These are phyloP conservation scores for Epinephelus awoara DNA, from an alignment of 2,797 vertebrate genomes.

Conservation along the genomic window DNA sequence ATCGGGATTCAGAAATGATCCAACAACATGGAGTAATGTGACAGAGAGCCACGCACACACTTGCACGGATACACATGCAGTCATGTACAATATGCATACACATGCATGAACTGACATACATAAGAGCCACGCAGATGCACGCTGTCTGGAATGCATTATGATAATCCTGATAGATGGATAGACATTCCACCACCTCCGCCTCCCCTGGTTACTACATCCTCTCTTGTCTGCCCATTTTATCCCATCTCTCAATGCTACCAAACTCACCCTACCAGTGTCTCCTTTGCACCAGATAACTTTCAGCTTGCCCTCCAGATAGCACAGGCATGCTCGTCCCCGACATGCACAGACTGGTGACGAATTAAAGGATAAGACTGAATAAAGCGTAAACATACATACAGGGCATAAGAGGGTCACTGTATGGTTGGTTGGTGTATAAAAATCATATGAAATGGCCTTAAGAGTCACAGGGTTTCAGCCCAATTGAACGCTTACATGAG, in stretches of 20 bases:
- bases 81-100: constrained; percentile 42
- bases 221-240: constrained; percentile 59
- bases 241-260: constrained; percentile 23
- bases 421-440: constrained; percentile 5
- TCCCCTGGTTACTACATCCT: constrained; percentile 52
- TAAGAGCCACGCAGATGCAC: constrained; percentile 33
- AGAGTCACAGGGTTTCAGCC: no score
- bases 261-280: constrained; percentile 30
- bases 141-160: constrained; percentile 69
- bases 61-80: constrained; percentile 13
- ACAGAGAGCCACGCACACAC: constrained; percentile 39
- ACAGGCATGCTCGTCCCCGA: no score
- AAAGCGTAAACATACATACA: constrained; percentile 15
- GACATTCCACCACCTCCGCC: constrained; percentile 54
- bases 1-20: constrained; percentile 71
- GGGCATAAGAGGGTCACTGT: background rate
- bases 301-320: no score
- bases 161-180: constrained; percentile 75
- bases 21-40: constrained; percentile 68
- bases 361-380: constrained; percentile 2
- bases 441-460: background rate
- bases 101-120: constrained; percentile 40
- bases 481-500: no score
- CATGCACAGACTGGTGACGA: background rate
- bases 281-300: constrained; percentile 20